phyloP scores from a whole-genome alignment of 2,113 vertebrate genomes.

The Austrofundulus limnaeus region DNA sequence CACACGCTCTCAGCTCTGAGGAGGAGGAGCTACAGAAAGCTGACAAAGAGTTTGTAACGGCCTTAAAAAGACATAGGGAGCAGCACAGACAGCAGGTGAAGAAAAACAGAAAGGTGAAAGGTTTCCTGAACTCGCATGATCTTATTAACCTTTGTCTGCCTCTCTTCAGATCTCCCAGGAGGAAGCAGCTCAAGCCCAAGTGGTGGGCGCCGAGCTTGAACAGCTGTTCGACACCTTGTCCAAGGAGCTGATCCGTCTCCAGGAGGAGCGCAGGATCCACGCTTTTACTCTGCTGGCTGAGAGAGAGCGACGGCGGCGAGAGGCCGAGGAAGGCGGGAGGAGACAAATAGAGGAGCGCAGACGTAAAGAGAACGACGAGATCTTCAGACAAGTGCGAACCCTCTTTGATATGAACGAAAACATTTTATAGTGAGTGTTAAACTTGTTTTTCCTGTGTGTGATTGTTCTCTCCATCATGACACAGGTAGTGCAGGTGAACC shows the following conservation, averaged over 20 bases:
- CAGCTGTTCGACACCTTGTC: conserved; percentile 87
- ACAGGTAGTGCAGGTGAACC: conserved; percentile 88
- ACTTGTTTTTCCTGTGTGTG: conserved; percentile 3
- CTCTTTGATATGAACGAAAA: neutral
- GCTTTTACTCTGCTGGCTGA: conserved; percentile 88
- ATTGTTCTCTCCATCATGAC: conserved; percentile 15
- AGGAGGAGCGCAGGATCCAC: conserved; percentile 88
- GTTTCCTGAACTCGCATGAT: neutral
- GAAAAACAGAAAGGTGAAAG: neutral
- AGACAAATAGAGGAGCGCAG: conserved; percentile 86
- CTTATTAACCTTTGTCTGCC: neutral
- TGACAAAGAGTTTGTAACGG: conserved; percentile 75
- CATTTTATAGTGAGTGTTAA: neutral
- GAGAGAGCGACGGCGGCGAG: conserved; percentile 83
- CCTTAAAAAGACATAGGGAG: conserved; percentile 79
- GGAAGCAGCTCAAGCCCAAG: conserved; percentile 74
- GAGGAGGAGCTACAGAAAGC: conserved; percentile 78
- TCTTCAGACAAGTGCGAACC: conserved; percentile 86
- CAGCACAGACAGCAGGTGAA: conserved; percentile 79
- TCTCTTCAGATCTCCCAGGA: conserved; percentile 68
- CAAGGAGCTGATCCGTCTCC: conserved; percentile 90
- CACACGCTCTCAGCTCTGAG: conserved; percentile 82
- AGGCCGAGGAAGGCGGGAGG: conserved; percentile 90
- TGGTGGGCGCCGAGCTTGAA: conserved; percentile 79
- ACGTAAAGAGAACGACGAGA: conserved; percentile 84